Evolutionary conservation across 2,797 vertebrate species (phyloP).

Genomic region (Erethizon dorsatum): DNA sequence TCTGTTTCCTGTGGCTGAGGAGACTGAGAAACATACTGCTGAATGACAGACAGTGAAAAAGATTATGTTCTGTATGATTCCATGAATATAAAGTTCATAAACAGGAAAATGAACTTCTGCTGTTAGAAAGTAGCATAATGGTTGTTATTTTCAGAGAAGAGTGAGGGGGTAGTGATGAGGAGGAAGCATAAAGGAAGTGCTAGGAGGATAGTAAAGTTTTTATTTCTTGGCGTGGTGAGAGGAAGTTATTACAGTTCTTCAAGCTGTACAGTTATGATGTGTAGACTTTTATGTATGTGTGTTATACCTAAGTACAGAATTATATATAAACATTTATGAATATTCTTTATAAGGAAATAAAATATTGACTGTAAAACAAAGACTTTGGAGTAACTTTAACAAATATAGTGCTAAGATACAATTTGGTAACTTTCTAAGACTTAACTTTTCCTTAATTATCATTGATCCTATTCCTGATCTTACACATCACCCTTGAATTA

Average conservation of each 20-base stretch:
- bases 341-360: slow-evolving; percentile 16
- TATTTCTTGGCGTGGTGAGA: not conserved
- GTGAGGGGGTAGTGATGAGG: not conserved
- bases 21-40: not conserved
- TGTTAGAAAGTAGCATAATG: not conserved
- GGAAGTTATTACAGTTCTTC: not conserved
- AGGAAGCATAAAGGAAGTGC: rapidly evolving
- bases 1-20: not conserved
- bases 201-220: not conserved
- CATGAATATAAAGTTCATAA: not conserved
- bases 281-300: not conserved
- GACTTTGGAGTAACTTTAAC: not conserved
- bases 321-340: not conserved
- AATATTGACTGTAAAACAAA: not conserved
- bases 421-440: not conserved
- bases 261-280: not conserved
- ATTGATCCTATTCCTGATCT: not conserved
- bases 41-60: not conserved
- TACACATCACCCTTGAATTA: not conserved
- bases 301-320: not conserved
- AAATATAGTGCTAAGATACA: not conserved
- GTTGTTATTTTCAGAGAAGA: not conserved
- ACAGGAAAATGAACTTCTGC: not conserved
- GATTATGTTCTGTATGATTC: not conserved
- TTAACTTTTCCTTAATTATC: not conserved